Percentiles rank a stretch among this genome's conserved stretches.
Evolutionary conservation across 1,140 invertebrate species (phyloP).

Genomic region (Lucilia cuprina): DNA sequence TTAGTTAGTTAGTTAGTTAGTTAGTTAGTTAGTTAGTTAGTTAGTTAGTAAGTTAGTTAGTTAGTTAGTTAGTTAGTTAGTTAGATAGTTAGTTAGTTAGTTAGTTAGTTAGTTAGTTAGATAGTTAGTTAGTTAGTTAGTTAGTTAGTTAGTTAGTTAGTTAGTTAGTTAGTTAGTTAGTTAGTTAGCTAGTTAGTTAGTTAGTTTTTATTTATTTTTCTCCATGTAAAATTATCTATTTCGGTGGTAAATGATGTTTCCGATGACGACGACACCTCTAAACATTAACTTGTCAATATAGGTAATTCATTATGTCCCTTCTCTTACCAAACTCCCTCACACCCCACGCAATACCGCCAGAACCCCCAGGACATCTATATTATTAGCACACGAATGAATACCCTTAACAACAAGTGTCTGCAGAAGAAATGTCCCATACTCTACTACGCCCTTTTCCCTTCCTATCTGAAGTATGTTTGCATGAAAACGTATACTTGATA

Average conservation of each 20-base stretch:
- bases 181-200: too few relatives aligned
- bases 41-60: too few relatives aligned
- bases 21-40: too few relatives aligned
- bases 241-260: neutral
- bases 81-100: too few relatives aligned
- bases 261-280: conserved; percentile 48
- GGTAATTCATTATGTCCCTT: conserved; percentile 61
- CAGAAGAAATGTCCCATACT: neutral
- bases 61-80: too few relatives aligned
- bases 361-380: neutral
- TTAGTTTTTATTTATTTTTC: neutral
- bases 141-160: too few relatives aligned
- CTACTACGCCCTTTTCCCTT: neutral
- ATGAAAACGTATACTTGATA: neutral
- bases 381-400: neutral
- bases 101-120: too few relatives aligned
- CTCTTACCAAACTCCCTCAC: neutral
- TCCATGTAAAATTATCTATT: neutral
- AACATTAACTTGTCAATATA: conserved; percentile 62
- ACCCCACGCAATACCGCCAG: neutral
- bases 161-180: too few relatives aligned
- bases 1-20: too few relatives aligned
- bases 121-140: too few relatives aligned
- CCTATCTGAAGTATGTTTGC: neutral
- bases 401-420: conserved; percentile 10